Evolutionary conservation across 2,888 invertebrate species (phyloP), one percentile per base, ranked within the genome.

Genomic region (Perizoma affinitatum): DNA sequence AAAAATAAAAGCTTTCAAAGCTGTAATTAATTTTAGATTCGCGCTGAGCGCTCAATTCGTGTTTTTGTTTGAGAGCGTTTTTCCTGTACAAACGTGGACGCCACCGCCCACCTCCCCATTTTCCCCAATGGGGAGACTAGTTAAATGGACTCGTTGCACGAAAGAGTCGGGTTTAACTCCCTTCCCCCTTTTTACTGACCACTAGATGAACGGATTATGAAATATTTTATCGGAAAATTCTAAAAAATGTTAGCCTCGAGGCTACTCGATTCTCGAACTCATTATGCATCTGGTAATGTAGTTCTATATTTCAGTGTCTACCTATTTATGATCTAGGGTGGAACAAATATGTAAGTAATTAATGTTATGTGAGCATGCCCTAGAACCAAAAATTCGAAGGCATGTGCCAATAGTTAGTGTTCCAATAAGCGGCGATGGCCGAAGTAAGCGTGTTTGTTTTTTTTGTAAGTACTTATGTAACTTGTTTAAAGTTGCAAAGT

Each of bases 21-120:
- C 82, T 78, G 81, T 87, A 88, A 88, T 90, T 89, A 89, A 88
- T 87, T 87, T 88, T 86, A 86, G 82, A 87, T 87, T 86, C 85
- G 77, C 82, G 78, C 79, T 82, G 83, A 82, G 80, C 81, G 82
- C 71, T 77, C 76, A 73, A 76, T 72, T 80, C 78, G 74, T 82
- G 74, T 83, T 87, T 86, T 87, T 87, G 80, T 86, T 86, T 78
- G 78, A 74, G 69, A 73, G 74, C 72, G 75, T 82, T 86, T 86
- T 76, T 71, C 72, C 78, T 80, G 85, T 78, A 86, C 84, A 84
- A 88, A 84, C 84, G 85, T 86, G 85, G 78, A 81, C 79, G 74
- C 76, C 66, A 55, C 3, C 22, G 22, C 58, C 79, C 78, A 41
- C 53, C 63, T 52, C 50, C 43, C 79, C 78, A 71, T 75, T 54